Base-by-base conservation (phyloP, 2,113 vertebrate species). In the Macquaria australasica region DNA sequence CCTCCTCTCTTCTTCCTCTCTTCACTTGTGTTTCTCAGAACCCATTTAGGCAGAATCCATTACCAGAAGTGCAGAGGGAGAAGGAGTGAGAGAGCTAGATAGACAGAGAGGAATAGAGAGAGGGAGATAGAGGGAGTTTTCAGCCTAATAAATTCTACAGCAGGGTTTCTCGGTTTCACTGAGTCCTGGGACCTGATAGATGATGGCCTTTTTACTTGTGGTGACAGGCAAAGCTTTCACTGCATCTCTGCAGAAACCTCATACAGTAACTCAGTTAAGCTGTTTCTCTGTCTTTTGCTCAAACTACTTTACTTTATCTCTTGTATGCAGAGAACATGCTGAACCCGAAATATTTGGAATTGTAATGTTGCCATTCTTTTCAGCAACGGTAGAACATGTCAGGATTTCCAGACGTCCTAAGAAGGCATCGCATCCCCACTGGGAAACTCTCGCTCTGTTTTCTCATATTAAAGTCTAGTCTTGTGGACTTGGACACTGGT, bases 21-120 rank as follows among this genome's bases (percentile, higher is more conserved):
- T 64, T 79, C 73, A 41, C 76, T 87, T 67, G 73, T 82, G 81
- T 89, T 93, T 91, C 88, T 92, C 86, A 91, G 88, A 93, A 93
- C 60, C 85, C 92, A 92, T 91, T 92, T 91, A 88, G 83, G 50
- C 70, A 23, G 86, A 91, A 92, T 92, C 89, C 89, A 92, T 93
- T 90, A 92, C 78, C 87, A 93, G 86, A 87, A 92, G 92, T 89
- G 89, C 82, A 88, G 87, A 7, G 82, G 37, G 71, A 80, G 59
- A 83, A 59, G 72, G 63, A 85, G 51, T 18, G 53, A 81, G 85
- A 4, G 39, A 79, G 85, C 16, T 14, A 64, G 63, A 80, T 23
- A 70, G 81, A 82, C 23, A 50, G 71, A 66, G 70, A 53, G 53
- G 16, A 60, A 63, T 23, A 34, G 59, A 73, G 72, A 82, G 78